Evolutionary conservation across 2,113 vertebrate species (phyloP), one percentile per base, ranked within the genome.

Genomic region (mouse (Mus musculus)): DNA sequence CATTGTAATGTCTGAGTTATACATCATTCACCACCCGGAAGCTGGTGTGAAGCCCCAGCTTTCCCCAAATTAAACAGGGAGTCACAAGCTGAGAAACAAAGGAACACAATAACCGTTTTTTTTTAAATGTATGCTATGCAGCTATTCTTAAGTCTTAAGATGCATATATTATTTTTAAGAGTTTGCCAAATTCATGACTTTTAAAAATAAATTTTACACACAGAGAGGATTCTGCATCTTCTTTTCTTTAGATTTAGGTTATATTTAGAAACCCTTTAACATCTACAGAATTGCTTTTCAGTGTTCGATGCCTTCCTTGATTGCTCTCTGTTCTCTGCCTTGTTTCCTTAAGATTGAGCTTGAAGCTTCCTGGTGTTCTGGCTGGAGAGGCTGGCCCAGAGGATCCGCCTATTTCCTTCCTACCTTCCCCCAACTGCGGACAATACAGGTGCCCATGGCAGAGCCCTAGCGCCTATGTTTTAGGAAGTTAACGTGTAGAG

Each of bases 271-370:
- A 11, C 9, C 11, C 90, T 84, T 24, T 76, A 89, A 42, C 7
- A 75, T 1, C 4, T 49, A 87, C 39, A 95, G 54, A 88, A 85
- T 88, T 88, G 20, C 46, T 85, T 90, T 87, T 96, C 42, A 63
- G 93, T 46, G 16, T 30, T 33, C 16, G 16, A 4, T 46, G 22
- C 9, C 26, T 46, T 86, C 39, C 36, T 65, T 46, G 59, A 67
- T 67, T 12, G 11, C 82, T 63, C 42, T 42, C 59, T 63, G 56
- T n/a, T 46, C n/a, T 86, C 39, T 19, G 46, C 39, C 39, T 11
- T 67, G 39, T 39, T 61, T 36, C 36, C 12, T 67, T 67, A 67
- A 10, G 17, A 20, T 3, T 2, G 39, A 33, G 28, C 61, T 11
- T 65, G 26, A 30, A 33, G 16, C 9, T 46, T 49, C 39, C 30